Evolutionary conservation across 2,888 invertebrate species (phyloP).

Genomic region (Mallateleia sp.): DNA sequence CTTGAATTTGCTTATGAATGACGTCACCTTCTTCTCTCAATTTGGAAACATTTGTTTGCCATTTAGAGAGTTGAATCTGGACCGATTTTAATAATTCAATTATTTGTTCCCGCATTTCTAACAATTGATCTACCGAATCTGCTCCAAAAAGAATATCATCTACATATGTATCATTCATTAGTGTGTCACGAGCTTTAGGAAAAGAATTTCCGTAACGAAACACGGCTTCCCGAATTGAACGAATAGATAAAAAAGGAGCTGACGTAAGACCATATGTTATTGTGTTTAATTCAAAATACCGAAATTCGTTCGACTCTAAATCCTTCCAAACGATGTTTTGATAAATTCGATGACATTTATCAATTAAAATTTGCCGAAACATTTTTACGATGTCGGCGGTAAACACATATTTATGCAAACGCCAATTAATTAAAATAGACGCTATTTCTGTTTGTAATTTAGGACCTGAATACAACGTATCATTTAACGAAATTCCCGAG

Average conservation of each 20-base stretch:
- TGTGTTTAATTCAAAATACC: constrained; percentile 16
- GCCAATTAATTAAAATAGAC: not conserved
- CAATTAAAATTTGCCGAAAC: not conserved
- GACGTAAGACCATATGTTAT: not conserved
- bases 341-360: not conserved
- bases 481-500: not conserved
- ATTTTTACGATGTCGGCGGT: not conserved
- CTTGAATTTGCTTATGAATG: too few relatives aligned
- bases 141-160: constrained; percentile 16
- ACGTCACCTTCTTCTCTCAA: too few relatives aligned
- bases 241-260: not conserved
- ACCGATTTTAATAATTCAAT: too few relatives aligned
- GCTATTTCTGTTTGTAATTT: not conserved
- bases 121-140: not conserved
- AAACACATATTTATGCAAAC: not conserved
- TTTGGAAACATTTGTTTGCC: too few relatives aligned
- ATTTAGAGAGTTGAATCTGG: too few relatives aligned
- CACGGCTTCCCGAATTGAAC: not conserved
- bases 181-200: not conserved
- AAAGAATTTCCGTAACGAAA: not conserved
- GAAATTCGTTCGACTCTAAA: not conserved
- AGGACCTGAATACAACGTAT: not conserved
- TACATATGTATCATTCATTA: not conserved
- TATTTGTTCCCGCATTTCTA: not conserved
- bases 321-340: not conserved